Conservation (phyloP, 2,797 vertebrate species). For the Cuniculus paca region DNA sequence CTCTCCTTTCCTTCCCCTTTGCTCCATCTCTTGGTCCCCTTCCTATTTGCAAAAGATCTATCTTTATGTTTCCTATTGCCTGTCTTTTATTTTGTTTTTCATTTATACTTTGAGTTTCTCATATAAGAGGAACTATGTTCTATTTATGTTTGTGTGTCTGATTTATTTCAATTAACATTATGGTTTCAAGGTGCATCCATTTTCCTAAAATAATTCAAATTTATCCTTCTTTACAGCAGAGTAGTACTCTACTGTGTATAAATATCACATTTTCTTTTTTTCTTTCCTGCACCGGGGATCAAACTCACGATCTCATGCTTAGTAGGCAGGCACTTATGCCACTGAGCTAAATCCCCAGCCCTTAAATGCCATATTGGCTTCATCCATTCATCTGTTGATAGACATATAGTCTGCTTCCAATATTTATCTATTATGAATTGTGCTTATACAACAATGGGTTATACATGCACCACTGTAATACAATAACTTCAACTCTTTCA, state of each 20-base stretch:
- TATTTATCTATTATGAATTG: background rate
- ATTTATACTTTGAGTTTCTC: background rate
- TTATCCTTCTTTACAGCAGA: background rate
- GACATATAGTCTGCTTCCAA: background rate
- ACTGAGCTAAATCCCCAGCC: no score
- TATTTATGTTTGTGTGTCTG: background rate
- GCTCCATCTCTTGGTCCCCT: background rate
- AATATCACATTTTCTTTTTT: background rate
- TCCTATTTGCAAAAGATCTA: background rate
- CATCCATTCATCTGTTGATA: background rate
- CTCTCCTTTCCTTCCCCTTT: background rate
- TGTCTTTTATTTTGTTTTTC: background rate
- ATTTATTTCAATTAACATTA: background rate
- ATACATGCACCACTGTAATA: background rate
- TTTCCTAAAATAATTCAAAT: background rate
- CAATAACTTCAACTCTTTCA: background rate
- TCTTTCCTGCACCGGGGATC: no score
- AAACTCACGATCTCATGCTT: no score
- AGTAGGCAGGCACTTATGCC: no score
- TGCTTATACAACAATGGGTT: background rate
- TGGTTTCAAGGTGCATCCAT: background rate
- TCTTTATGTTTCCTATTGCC: background rate
- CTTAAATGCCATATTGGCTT: no score
- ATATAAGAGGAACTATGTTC: background rate
- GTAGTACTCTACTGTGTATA: background rate